Evolutionary conservation across 2,888 invertebrate genomes (phyloP).

Genomic region (Trypoxylon attenuatum): DNA sequence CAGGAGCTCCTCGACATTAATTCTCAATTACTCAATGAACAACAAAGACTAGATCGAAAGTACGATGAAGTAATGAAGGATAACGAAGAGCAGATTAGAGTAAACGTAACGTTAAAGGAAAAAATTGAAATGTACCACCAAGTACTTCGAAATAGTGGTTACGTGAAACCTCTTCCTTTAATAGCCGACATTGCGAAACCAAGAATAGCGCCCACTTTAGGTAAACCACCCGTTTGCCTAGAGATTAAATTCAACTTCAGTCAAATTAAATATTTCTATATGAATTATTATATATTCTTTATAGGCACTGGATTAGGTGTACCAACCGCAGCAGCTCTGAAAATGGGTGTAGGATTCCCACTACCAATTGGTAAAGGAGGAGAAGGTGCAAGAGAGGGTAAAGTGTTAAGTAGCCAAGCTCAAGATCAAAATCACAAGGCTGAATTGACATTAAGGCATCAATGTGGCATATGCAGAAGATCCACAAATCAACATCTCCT

Average conservation of each 20-base stretch:
- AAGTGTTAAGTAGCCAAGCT: constrained; percentile 75
- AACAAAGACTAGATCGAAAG: constrained; percentile 83
- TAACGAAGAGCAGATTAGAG: constrained; percentile 80
- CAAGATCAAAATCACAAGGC: constrained; percentile 68
- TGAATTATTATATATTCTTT: constrained; percentile 14
- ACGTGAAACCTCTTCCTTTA: constrained; percentile 66
- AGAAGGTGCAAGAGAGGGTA: constrained; percentile 82
- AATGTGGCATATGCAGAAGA: constrained; percentile 91
- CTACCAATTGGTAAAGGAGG: constrained; percentile 82
- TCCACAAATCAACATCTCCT: constrained; percentile 94
- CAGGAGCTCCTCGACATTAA: constrained; percentile 86
- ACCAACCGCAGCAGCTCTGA: constrained; percentile 88
- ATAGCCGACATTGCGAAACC: constrained; percentile 66
- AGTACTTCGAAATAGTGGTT: constrained; percentile 65
- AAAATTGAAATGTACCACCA: constrained; percentile 73
- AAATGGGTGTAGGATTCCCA: constrained; percentile 92
- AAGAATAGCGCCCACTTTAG: constrained; percentile 64
- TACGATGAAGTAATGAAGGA: constrained; percentile 86
- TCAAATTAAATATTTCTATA: too few relatives aligned
- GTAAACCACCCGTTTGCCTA: too few relatives aligned
- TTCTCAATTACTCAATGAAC: constrained; percentile 84
- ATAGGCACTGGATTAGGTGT: constrained; percentile 78
- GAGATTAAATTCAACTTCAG: too few relatives aligned
- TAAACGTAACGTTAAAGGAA: constrained; percentile 79
- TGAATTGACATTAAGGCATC: constrained; percentile 78